Evolutionary conservation across 2,888 invertebrate genomes (phyloP).

Genomic region (Endotricha flammealis): DNA sequence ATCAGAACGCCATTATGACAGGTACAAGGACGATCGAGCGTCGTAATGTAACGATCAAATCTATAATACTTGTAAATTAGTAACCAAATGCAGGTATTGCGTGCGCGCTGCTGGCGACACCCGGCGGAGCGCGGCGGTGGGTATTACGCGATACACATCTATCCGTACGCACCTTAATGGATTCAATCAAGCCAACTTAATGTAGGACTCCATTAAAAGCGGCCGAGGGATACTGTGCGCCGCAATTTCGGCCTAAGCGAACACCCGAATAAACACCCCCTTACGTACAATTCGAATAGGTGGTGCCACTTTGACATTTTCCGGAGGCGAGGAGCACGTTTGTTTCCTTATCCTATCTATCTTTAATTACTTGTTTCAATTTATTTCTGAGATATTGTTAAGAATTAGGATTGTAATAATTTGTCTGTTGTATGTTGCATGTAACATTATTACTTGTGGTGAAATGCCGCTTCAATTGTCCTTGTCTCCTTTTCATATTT

Average conservation of each 20-base stretch:
- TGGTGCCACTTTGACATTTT: slow-evolving; percentile 14
- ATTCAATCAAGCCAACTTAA: slow-evolving; percentile 53
- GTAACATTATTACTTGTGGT: too few relatives aligned
- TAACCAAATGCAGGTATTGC: slow-evolving; percentile 51
- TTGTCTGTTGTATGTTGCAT: too few relatives aligned
- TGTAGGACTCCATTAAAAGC: slow-evolving; percentile 40
- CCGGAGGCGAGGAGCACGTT: too few relatives aligned
- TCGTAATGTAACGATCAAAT: slow-evolving; percentile 23
- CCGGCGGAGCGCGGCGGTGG: slow-evolving; percentile 6
- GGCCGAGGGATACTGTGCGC: slow-evolving; percentile 17
- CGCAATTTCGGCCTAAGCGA: slow-evolving; percentile 13
- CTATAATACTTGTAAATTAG: slow-evolving; percentile 29
- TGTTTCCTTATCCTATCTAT: too few relatives aligned
- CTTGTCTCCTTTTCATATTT: too few relatives aligned
- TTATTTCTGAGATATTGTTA: too few relatives aligned
- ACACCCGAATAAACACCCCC: background rate
- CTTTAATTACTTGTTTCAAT: too few relatives aligned
- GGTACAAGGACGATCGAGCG: slow-evolving; percentile 23
- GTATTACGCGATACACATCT: slow-evolving; percentile 41
- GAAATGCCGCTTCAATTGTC: too few relatives aligned
- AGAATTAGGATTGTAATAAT: too few relatives aligned
- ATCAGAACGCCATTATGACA: slow-evolving; percentile 16
- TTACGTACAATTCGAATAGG: slow-evolving; percentile 9
- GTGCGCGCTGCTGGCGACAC: slow-evolving; percentile 25
- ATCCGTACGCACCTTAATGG: slow-evolving; percentile 54